Evolutionary conservation across 2,888 invertebrate species (phyloP).

Genomic region (Sphecodes monilicornis): DNA sequence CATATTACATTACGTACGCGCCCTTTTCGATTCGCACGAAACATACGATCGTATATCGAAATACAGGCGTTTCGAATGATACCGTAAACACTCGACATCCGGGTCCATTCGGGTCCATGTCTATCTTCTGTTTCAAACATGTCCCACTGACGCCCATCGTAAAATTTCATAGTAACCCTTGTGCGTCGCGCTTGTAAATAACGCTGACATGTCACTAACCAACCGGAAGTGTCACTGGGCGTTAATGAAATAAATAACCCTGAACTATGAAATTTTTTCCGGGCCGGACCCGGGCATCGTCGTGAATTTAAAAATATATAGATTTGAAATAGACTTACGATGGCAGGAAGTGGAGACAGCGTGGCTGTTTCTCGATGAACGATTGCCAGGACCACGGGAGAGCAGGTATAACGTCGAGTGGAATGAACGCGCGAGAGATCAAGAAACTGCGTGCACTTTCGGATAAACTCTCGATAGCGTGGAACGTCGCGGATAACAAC

Average conservation of each 20-base stretch:
- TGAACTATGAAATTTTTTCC: background rate
- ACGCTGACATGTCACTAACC: background rate
- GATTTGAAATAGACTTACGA: conserved; percentile 34
- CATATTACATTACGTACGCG: background rate
- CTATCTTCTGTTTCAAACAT: background rate
- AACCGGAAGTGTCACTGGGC: background rate
- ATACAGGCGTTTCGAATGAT: background rate
- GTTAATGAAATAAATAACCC: background rate
- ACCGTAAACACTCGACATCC: background rate
- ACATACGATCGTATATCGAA: background rate
- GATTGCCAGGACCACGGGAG: conserved; percentile 25
- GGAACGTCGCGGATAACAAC: conserved; percentile 26
- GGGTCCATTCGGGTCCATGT: background rate
- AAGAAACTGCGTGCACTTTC: conserved; percentile 48
- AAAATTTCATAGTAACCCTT: background rate
- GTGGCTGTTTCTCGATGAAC: conserved; percentile 38
- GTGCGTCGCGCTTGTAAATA: background rate
- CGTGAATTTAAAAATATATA: background rate
- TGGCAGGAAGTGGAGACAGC: conserved; percentile 32
- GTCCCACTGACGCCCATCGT: background rate
- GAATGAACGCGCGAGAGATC: conserved; percentile 17
- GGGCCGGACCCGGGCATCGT: too few species aligned
- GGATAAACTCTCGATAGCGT: conserved; percentile 17
- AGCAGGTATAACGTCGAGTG: conserved; percentile 34
- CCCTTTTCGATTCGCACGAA: background rate